Base-by-base conservation (phyloP, 2,888 invertebrate genomes). In the Agriopis marginaria region DNA sequence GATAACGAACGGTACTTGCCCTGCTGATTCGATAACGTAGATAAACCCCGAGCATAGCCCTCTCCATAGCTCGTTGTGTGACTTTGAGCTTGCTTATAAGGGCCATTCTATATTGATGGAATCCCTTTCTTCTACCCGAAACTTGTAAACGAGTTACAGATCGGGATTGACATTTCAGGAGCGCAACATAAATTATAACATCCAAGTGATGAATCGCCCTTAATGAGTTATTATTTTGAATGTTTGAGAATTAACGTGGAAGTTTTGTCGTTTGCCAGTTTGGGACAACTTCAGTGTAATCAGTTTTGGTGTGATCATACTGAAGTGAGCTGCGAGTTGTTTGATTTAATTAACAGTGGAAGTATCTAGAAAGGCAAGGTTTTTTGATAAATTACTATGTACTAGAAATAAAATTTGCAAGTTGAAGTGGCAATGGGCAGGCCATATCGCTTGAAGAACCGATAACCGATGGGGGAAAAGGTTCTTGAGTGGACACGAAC, bases 141-240 rank as follows among this genome's bases (percentile, higher is more conserved):
- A 77, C 75, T 77, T 77, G 66, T 77, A 77, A 77, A 76, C 73
- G 73, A 76, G 76, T 77, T 77, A 77, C 73, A 75, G 75, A 76
- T 77, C 68, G 72, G 71, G 70, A 75, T 73, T 74, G 77, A 77
- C 77, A 76, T 77, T 72, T 73, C 68, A 70, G 72, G 55, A 70
- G 73, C 53, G 68, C 66, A 71, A 75, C 77, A 73, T 75, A 73
- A 77, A 77, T 77, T 72, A 75, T 71, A 65, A 72, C 70, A 69
- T 63, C 64, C 64, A 63, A 74, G 70, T 73, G 76, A 76, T 76
- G 75, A 76, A 76, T 77, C 73, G 71, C 70, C 70, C 53, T 63
- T 77, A 73, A 77, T 74, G 74, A 77, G 67, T 72, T 75, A 76
- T 76, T 76, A 77, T 77, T 77, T 74, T 71, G 76, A 76, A 75